Percentiles rank a stretch among this genome's conserved stretches.
Conservation (phyloP, 1,140 invertebrate genomes). For the Drosophila hydei region DNA sequence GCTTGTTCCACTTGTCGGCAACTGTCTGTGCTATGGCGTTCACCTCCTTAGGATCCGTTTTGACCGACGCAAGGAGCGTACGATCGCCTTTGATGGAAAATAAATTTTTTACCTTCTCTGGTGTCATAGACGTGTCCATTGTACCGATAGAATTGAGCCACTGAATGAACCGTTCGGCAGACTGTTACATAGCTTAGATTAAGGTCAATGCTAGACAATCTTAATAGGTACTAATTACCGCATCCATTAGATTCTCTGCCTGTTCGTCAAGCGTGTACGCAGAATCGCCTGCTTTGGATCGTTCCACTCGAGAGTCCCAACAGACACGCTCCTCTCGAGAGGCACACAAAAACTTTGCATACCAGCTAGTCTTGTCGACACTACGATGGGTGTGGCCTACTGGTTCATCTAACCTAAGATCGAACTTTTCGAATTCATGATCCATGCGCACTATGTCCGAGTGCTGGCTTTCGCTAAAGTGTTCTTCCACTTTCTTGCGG, state of each 20-base stretch:
- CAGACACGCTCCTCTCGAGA: constrained; percentile 53
- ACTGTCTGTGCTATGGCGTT: constrained; percentile 79
- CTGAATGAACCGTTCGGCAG: constrained; percentile 76
- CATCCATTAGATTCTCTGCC: constrained; percentile 81
- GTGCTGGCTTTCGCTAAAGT: constrained; percentile 73
- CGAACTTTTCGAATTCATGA: constrained; percentile 72
- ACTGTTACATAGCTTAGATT: constrained; percentile 39
- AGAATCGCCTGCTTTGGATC: constrained; percentile 47
- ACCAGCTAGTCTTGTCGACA: constrained; percentile 68
- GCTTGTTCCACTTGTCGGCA: constrained; percentile 79
- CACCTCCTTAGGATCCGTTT: constrained; percentile 80
- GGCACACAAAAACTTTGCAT: constrained; percentile 61
- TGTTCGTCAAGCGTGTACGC: constrained; percentile 71
- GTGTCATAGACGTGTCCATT: constrained; percentile 65
- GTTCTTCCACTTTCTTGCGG: constrained; percentile 63
- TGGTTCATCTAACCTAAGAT: constrained; percentile 67
- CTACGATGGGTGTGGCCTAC: constrained; percentile 55
- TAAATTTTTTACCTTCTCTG: constrained; percentile 73
- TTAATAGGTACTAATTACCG: constrained; percentile 38
- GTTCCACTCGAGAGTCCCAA: constrained; percentile 55
- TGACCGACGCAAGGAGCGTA: constrained; percentile 70
- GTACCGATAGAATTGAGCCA: constrained; percentile 77
- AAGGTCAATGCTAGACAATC: not conserved
- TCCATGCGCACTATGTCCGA: constrained; percentile 76
- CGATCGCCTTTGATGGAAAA: constrained; percentile 80